A percentile compares a stretch with the other conserved stretches of the same genome.
Evolutionary conservation across 1,140 invertebrate species (phyloP).

Genomic region (Eumaeus atala): DNA sequence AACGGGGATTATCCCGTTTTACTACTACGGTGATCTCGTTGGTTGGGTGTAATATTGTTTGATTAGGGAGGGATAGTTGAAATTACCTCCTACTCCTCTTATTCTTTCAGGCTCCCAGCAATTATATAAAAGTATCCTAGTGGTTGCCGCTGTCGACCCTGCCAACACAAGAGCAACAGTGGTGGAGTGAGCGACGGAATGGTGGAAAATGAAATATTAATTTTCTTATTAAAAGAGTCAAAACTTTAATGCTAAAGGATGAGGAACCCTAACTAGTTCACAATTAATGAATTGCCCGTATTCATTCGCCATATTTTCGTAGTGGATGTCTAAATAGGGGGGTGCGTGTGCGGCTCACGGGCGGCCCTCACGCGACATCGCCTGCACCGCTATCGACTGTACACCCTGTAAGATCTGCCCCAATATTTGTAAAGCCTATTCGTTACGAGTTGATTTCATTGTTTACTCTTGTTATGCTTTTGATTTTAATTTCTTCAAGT

Average conservation of each 20-base stretch:
- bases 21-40: too few species aligned
- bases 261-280: background rate
- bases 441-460: slow-evolving; percentile 57
- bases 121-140: too few species aligned
- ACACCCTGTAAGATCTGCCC: slow-evolving; percentile 62
- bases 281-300: slow-evolving; percentile 24
- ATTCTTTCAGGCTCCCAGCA: too few species aligned
- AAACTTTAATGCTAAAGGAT: background rate
- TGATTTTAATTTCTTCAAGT: slow-evolving; percentile 9
- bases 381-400: slow-evolving; percentile 61
- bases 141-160: too few species aligned
- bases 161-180: too few species aligned
- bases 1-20: too few species aligned
- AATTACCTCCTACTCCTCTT: too few species aligned
- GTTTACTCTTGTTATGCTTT: slow-evolving; percentile 39
- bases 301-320: slow-evolving; percentile 21
- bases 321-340: slow-evolving; percentile 47
- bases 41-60: too few species aligned
- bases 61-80: too few species aligned
- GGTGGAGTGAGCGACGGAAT: too few species aligned
- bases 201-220: too few species aligned
- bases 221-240: background rate
- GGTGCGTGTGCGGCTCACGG: slow-evolving; percentile 45
- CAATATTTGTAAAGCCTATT: slow-evolving; percentile 67
- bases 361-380: slow-evolving; percentile 46